Evolutionary conservation across 37 sponge, comb jelly and placozoan species (phyloP), one percentile per base, ranked within the genome.

Genomic region (Agelas oroides): DNA sequence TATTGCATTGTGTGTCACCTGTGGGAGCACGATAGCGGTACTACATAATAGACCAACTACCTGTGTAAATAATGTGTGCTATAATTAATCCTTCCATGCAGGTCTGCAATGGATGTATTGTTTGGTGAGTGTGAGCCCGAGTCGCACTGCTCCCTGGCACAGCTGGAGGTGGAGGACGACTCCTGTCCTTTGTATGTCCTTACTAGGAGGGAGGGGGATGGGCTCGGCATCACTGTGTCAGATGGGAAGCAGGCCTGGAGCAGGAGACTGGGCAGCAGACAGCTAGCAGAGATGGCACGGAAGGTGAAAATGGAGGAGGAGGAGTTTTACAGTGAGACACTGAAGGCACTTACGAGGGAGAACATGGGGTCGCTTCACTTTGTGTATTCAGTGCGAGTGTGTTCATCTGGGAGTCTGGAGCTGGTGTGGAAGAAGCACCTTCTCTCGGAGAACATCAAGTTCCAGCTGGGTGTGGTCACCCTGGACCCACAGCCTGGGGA

Each of bases 351-450:
- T 12, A 66, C 75, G 1, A 58, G 82, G 57, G 70, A 76, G 28
- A 31, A 69, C 6, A 32, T 58, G 21, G 81, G 57, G 2, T n/a
- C 21, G 2, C 19, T 33, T 6, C 56, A 39, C 65, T 92, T 88
- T 53, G 60, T 76, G 0, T 92, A 88, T 41, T 38, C 56, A 5
- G 61, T 53, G 28, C 23, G 35, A 16, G 38, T 14, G n/a, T 18
- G 21, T 5, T 19, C 80, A 5, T 53, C 32, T 31, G 73, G 65
- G 23, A 59, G 72, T 56, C 46, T 87, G 59, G 73, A 80, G 68
- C 32, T 92, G 69, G 53, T 52, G 15, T 92, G 88, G 89, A 92
- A 92, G 86, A 84, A 80, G 53, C 88, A 88, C 59, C 31, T 92
- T 3, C 28, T 53, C 8, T 31, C 39, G 11, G 82, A 92, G 41